These are phyloP conservation scores for Condylura cristata DNA, from an alignment of 2,113 vertebrate species.

Conservation along the genomic window DNA sequence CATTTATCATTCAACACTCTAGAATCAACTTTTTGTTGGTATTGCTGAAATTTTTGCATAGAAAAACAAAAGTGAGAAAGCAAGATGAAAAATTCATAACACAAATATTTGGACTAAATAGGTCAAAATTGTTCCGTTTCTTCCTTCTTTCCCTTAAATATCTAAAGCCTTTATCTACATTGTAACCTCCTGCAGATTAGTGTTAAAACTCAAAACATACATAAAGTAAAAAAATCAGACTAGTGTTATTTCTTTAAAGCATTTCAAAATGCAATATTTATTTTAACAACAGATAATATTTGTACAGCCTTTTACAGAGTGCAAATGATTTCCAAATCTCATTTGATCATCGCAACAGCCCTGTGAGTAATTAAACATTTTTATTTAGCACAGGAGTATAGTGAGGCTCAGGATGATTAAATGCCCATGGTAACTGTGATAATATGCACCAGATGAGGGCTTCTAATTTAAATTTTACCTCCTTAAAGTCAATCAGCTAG, in stretches of 20 bases:
- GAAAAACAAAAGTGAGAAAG: slow-evolving; percentile 7
- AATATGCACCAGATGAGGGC: neutral
- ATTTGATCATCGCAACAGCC: neutral
- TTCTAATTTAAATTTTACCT: neutral
- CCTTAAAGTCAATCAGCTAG: slow-evolving; percentile 13
- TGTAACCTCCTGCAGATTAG: neutral
- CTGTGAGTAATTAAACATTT: neutral
- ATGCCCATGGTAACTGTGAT: neutral
- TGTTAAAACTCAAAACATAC: neutral
- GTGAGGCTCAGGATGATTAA: neutral
- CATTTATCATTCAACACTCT: neutral
- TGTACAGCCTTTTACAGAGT: neutral
- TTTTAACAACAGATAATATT: neutral
- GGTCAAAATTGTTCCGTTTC: neutral
- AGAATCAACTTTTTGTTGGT: neutral
- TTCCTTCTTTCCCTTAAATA: neutral
- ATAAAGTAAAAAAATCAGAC: neutral
- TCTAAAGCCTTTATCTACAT: neutral
- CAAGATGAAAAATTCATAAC: neutral
- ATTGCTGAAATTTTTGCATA: slow-evolving; percentile 7
- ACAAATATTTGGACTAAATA: neutral
- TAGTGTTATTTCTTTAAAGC: neutral
- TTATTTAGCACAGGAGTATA: neutral
- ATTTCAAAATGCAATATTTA: neutral
- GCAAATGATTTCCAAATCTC: neutral